Evolutionary conservation across 2,113 vertebrate genomes (phyloP).

Genomic region (Syngnathus floridae): DNA sequence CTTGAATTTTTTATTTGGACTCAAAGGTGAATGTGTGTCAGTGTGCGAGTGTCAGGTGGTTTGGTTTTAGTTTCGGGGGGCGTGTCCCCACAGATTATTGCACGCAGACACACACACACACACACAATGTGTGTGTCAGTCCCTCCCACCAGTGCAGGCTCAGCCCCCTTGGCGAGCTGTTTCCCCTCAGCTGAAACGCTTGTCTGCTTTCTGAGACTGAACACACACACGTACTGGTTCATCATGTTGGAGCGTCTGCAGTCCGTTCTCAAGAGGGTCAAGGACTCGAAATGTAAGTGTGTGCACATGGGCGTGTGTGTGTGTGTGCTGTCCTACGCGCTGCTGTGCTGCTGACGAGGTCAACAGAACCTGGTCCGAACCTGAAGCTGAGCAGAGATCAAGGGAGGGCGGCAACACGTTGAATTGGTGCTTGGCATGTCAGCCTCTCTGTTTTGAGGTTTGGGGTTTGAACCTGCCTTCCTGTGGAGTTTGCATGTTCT

Average conservation of each 20-base stretch:
- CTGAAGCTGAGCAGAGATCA: background rate
- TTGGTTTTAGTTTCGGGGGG: background rate
- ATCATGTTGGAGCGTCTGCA: slow-evolving; percentile 62
- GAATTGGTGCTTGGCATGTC: background rate
- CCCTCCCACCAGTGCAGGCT: background rate
- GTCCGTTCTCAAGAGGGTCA: slow-evolving; percentile 54
- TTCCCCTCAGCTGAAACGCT: slow-evolving; percentile 3
- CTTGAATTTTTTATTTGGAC: background rate
- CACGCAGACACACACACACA: background rate
- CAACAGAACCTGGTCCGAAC: background rate
- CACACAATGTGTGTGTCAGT: background rate
- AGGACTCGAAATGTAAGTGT: slow-evolving; percentile 54
- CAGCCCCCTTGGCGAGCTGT: slow-evolving; percentile 2
- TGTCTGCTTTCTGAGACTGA: background rate
- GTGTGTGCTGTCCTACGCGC: background rate
- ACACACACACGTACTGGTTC: slow-evolving; percentile 8
- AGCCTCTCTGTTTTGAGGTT: background rate
- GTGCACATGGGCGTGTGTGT: background rate
- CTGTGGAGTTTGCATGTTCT: background rate
- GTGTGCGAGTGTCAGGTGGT: background rate
- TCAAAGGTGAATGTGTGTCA: background rate
- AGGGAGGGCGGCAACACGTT: background rate
- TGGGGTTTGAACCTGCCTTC: background rate
- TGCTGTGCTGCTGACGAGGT: background rate
- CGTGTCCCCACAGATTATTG: background rate